Evolutionary conservation across 30 jellyfish, hydroid and myxozoan species (phyloP).

Genomic region (Aurelia coerulea): DNA sequence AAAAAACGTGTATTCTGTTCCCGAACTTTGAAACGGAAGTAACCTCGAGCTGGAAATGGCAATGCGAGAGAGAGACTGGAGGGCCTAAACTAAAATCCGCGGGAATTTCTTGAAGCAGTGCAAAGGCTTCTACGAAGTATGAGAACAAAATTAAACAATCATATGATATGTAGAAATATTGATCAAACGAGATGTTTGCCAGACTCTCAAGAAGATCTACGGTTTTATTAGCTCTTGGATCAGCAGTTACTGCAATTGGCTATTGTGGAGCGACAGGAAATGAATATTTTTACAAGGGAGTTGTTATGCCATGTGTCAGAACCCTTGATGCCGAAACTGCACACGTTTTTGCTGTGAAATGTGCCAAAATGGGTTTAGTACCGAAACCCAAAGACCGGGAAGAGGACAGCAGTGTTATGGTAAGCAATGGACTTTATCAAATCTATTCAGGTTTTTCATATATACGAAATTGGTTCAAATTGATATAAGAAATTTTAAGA

Average conservation of each 20-base stretch:
- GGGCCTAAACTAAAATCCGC: too few species aligned
- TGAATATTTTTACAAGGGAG: slow-evolving; percentile 74
- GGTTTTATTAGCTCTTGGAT: slow-evolving; percentile 19
- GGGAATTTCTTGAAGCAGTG: too few species aligned
- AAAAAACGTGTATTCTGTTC: too few species aligned
- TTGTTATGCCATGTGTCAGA: slow-evolving; percentile 71
- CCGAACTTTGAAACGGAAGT: too few species aligned
- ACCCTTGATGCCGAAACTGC: slow-evolving; percentile 91
- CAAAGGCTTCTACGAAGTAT: too few species aligned
- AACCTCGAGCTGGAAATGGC: too few species aligned
- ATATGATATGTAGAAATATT: too few species aligned
- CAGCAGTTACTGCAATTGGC: slow-evolving; percentile 32
- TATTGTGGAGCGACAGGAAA: slow-evolving; percentile 63
- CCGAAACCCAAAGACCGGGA: slow-evolving; percentile 53
- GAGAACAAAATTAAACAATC: too few species aligned
- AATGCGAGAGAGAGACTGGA: too few species aligned
- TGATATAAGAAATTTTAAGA: background rate
- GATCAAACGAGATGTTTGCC: background rate
- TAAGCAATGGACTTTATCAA: slow-evolving; percentile 6
- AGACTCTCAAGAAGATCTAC: slow-evolving; percentile 11
- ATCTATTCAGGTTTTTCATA: background rate
- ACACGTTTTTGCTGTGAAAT: slow-evolving; percentile 85
- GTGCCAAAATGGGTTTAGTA: slow-evolving; percentile 70
- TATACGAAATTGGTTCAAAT: background rate
- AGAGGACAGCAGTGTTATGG: slow-evolving; percentile 71